Conservation (phyloP, 1,140 invertebrate genomes). For the Microplitis demolitor region DNA sequence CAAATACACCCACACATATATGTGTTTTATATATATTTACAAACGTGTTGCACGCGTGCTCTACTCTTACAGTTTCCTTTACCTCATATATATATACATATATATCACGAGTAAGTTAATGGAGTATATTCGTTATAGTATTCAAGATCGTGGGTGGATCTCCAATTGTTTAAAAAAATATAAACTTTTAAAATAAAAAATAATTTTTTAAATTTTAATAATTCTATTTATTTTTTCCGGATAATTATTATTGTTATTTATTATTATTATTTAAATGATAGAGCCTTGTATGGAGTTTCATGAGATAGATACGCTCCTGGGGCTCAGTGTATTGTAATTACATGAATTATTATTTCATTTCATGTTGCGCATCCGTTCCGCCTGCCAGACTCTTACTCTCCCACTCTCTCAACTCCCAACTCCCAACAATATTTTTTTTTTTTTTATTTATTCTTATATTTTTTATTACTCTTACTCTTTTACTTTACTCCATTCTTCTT, state of each 20-base stretch:
- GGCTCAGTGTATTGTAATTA: constrained; percentile 53
- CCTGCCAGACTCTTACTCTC: constrained; percentile 40
- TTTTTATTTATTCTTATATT: background rate
- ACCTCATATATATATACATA: constrained; percentile 45
- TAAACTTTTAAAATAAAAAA: background rate
- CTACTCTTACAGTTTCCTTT: constrained; percentile 33
- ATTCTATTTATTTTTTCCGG: background rate
- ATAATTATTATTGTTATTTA: background rate
- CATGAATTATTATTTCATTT: constrained; percentile 58
- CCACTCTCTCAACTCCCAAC: constrained; percentile 9
- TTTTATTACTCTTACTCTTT: background rate
- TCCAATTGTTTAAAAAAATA: constrained; percentile 26
- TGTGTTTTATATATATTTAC: constrained; percentile 6
- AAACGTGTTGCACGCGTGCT: constrained; percentile 10
- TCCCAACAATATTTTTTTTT: too few relatives aligned
- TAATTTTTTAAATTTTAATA: background rate
- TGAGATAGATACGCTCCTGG: constrained; percentile 42
- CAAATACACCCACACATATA: constrained; percentile 32
- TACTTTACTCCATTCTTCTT: background rate
- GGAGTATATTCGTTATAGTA: constrained; percentile 54
- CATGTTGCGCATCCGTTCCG: constrained; percentile 50
- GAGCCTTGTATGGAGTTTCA: background rate
- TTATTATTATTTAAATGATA: background rate
- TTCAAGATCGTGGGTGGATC: constrained; percentile 51
- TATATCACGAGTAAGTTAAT: constrained; percentile 53